phyloP scores from a whole-genome alignment of 2,113 vertebrate species.

The Camelus bactrianus region DNA sequence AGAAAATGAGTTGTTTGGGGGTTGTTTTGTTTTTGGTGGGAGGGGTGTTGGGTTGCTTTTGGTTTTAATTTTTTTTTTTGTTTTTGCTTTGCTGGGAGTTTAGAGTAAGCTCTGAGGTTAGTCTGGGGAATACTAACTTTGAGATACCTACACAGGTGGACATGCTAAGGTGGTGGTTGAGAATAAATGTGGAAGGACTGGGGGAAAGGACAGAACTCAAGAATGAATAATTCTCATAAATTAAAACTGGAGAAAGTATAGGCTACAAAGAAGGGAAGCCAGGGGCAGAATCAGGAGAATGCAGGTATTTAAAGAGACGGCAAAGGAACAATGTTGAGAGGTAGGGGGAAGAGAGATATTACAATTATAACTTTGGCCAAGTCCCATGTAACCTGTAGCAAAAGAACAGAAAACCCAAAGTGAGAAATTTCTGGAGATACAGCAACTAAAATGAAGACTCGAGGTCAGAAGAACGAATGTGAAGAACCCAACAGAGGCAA shows the following conservation, averaged over 20 bases:
- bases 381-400: not conserved
- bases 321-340: not conserved
- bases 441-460: not conserved
- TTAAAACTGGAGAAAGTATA: not conserved
- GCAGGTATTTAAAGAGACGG: not conserved
- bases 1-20: not conserved
- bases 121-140: not conserved
- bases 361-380: not conserved
- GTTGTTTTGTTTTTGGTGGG: not conserved
- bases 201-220: not conserved
- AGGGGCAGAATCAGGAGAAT: not conserved
- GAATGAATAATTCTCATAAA: not conserved
- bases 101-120: not conserved
- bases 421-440: not conserved
- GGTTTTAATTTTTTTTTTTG: not conserved
- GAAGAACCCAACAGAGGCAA: not conserved
- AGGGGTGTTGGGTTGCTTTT: not conserved
- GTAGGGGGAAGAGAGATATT: not conserved
- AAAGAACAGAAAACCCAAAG: not conserved
- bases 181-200: not conserved
- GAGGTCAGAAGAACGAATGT: not conserved
- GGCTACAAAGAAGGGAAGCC: not conserved
- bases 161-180: not conserved
- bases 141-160: not conserved
- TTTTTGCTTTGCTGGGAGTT: slow-evolving; percentile 1